phyloP scores from a whole-genome alignment of 2,113 vertebrate genomes.

The Aptenodytes forsteri region DNA sequence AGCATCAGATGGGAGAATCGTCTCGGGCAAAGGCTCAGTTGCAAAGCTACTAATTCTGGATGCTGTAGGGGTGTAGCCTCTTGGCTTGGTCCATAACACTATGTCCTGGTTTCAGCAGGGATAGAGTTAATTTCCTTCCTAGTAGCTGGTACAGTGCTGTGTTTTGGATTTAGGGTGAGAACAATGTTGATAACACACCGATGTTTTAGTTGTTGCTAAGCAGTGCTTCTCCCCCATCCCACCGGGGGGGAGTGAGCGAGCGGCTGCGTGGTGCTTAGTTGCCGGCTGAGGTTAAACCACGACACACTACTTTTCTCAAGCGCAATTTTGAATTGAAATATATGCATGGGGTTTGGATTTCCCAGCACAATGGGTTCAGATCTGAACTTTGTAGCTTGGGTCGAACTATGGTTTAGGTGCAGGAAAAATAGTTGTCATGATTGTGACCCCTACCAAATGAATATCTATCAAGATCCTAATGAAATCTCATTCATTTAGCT shows the following conservation, averaged over 20 bases:
- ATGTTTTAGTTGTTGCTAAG: too few relatives aligned
- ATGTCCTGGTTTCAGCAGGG: too few relatives aligned
- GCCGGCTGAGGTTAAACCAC: too few relatives aligned
- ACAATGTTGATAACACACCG: too few relatives aligned
- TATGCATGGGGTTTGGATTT: not conserved
- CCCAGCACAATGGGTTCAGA: not conserved
- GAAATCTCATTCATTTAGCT: not conserved
- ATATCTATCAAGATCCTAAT: not conserved
- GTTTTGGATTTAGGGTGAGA: too few relatives aligned
- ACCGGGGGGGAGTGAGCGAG: too few relatives aligned
- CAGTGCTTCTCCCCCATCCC: too few relatives aligned
- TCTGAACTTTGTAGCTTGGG: not conserved
- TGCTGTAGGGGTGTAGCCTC: not conserved
- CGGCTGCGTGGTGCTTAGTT: too few relatives aligned
- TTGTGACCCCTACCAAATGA: not conserved
- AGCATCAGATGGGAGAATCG: not conserved
- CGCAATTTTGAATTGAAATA: not conserved
- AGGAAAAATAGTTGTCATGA: not conserved
- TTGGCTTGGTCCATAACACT: not conserved
- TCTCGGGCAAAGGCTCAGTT: not conserved
- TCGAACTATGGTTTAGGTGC: not conserved
- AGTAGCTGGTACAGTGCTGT: too few relatives aligned
- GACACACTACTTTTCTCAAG: not conserved
- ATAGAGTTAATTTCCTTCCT: too few relatives aligned
- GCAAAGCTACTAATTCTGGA: not conserved